These are phyloP conservation scores for Takifugu ocellatus DNA, from an alignment of 2,797 vertebrate genomes.

Conservation along the genomic window DNA sequence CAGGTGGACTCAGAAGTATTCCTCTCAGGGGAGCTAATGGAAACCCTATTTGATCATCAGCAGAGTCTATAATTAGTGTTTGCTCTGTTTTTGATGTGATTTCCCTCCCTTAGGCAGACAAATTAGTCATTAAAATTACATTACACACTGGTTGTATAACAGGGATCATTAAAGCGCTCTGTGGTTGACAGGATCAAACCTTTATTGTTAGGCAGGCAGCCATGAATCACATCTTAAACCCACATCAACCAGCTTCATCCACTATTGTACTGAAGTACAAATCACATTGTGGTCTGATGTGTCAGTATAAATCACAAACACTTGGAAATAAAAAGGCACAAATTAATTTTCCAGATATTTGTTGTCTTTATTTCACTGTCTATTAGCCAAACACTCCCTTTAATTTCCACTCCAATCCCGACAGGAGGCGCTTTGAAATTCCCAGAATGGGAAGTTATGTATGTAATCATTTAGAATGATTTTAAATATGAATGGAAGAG, in stretches of 20 bases:
- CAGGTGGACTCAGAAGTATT: conserved; percentile 29
- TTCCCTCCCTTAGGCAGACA: conserved; percentile 46
- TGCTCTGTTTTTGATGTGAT: conserved; percentile 48
- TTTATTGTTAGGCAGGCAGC: conserved; percentile 41
- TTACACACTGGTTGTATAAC: conserved; percentile 44
- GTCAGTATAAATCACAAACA: conserved; percentile 2
- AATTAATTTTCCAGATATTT: neutral
- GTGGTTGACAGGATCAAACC: conserved; percentile 54
- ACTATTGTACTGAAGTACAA: conserved; percentile 9
- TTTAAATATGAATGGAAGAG: conserved; percentile 63
- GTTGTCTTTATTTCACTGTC: conserved; percentile 18
- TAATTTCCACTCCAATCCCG: conserved; percentile 30
- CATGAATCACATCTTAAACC: conserved; percentile 48
- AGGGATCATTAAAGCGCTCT: conserved; percentile 48
- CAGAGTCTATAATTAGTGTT: conserved; percentile 47
- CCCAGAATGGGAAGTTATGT: conserved; percentile 52
- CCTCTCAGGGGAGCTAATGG: conserved; percentile 19
- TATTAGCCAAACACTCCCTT: conserved; percentile 32
- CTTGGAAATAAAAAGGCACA: conserved; percentile 1
- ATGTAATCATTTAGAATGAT: conserved; percentile 63
- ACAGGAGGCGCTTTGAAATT: conserved; percentile 44
- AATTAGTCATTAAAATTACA: conserved; percentile 60
- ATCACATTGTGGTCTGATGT: conserved; percentile 3
- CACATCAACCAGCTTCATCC: conserved; percentile 36
- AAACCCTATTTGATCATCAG: conserved; percentile 28